phyloP scores from a whole-genome alignment of 2,797 vertebrate species.

The Sarcophilus harrisii region DNA sequence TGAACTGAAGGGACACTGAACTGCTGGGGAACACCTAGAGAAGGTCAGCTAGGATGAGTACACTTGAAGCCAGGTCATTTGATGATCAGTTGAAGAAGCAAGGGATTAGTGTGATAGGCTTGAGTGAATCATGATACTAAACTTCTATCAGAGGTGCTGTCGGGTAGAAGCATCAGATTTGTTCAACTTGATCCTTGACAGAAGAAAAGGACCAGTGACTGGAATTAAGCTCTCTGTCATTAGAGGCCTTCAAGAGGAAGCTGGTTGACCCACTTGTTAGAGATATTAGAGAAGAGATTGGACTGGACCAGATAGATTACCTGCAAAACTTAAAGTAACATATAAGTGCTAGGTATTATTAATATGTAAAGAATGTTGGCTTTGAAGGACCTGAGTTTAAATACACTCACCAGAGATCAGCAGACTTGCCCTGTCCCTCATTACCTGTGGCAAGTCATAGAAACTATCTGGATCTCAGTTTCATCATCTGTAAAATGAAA shows the following conservation, averaged over 20 bases:
- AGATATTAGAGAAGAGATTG: not conserved
- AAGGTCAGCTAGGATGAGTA: not conserved
- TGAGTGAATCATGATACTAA: not conserved
- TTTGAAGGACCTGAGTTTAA: not conserved
- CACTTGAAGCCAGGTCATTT: not conserved
- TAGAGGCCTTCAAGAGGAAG: not conserved
- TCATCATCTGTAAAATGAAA: not conserved
- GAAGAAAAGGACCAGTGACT: not conserved
- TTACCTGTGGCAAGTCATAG: not conserved
- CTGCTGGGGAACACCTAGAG: not conserved
- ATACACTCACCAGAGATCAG: too few relatives aligned
- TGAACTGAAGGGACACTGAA: not conserved
- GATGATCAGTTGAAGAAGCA: not conserved
- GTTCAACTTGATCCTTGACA: not conserved
- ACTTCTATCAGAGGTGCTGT: not conserved
- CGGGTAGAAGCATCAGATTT: not conserved
- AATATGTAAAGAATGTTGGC: not conserved
- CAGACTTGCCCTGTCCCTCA: not conserved
- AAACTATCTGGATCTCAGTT: not conserved
- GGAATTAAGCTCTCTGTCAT: not conserved
- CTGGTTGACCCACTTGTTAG: not conserved
- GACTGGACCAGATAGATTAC: not conserved
- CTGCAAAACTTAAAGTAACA: not conserved
- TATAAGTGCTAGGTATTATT: not conserved
- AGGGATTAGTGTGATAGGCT: not conserved